A percentile compares a stretch with the other conserved stretches of the same genome.
Conservation (phyloP, 2,797 vertebrate genomes). For the Nasua narica region DNA sequence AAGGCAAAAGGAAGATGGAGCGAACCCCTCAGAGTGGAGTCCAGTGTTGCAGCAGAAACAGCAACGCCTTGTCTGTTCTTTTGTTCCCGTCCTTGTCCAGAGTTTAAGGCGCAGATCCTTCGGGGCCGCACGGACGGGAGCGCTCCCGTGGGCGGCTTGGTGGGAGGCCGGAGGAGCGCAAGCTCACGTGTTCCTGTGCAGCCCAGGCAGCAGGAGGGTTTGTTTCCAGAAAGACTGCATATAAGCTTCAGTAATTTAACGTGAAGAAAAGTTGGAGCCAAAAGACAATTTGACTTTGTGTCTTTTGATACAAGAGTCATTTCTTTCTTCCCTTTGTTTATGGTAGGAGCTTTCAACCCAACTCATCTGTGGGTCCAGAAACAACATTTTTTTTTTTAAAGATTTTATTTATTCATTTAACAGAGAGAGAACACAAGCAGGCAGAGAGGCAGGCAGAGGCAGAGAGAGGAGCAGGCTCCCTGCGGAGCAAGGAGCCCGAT, state of each 20-base stretch:
- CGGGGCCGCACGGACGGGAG: fast-evolving
- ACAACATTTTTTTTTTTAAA: no score
- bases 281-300: background rate
- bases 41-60: background rate
- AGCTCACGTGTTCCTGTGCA: background rate
- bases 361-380: slow-evolving; percentile 40
- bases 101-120: background rate
- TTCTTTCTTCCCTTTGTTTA: background rate
- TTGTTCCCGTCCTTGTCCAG: background rate
- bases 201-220: background rate
- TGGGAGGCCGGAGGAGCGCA: background rate
- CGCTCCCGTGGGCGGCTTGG: background rate
- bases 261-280: background rate
- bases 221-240: slow-evolving; percentile 30
- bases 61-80: background rate
- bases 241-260: background rate
- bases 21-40: background rate
- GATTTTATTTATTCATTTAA: no score
- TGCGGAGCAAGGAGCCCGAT: no score
- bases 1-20: background rate
- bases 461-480: no score
- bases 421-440: no score
- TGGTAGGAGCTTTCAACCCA: slow-evolving; percentile 9
- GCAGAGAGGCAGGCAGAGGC: no score
- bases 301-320: background rate